Conservation (phyloP, 1,140 invertebrate species). For the Temnothorax nylanderi region DNA sequence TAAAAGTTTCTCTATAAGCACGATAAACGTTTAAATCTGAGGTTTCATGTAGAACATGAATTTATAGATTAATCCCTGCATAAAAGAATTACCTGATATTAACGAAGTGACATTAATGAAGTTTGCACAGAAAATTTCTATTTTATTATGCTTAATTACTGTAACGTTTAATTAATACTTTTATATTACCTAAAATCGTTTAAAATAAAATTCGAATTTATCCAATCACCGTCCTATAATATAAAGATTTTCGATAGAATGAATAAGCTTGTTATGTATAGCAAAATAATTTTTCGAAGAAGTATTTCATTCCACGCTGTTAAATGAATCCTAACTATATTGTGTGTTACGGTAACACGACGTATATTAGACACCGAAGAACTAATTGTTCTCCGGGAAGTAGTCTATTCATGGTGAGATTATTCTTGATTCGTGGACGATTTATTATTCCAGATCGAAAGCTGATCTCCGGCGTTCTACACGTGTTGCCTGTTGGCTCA, state of each 20-base stretch:
- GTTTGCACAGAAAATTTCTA: background rate
- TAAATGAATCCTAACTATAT: conserved; percentile 9
- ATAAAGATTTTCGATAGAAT: background rate
- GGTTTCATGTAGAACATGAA: background rate
- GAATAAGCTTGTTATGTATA: background rate
- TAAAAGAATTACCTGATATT: background rate
- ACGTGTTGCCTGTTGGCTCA: conserved; percentile 70
- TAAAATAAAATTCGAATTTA: background rate
- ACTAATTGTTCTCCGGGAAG: conserved; percentile 37
- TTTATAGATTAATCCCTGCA: background rate
- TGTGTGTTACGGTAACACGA: conserved; percentile 23
- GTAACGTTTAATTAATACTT: background rate
- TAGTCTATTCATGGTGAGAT: conserved; percentile 37
- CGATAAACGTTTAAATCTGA: background rate
- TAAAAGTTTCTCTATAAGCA: background rate
- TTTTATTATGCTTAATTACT: background rate
- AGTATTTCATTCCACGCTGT: background rate
- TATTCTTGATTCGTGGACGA: conserved; percentile 47
- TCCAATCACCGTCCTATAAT: background rate
- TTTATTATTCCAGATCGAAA: conserved; percentile 71
- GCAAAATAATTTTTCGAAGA: background rate
- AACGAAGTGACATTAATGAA: background rate
- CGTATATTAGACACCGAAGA: conserved; percentile 39
- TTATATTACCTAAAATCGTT: background rate
- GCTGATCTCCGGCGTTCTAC: conserved; percentile 68